A percentile compares a stretch with the other conserved stretches of the same genome.
Evolutionary conservation across 2,888 invertebrate genomes (phyloP).

Genomic region (Acanthococcus lagerstroemiae): DNA sequence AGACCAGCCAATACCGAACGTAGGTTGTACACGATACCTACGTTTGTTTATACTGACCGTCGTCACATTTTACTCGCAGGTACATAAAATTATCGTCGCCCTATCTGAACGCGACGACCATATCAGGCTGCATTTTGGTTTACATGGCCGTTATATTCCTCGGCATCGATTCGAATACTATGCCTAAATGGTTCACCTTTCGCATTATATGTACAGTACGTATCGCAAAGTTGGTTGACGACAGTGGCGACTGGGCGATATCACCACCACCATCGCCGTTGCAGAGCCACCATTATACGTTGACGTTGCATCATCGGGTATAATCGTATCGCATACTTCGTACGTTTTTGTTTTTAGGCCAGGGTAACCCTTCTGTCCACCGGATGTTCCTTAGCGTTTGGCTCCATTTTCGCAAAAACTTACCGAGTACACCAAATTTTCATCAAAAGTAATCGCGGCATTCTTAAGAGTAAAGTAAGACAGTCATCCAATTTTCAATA

Average conservation of each 20-base stretch:
- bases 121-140: constrained; percentile 68
- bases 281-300: too few species aligned
- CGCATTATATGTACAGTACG: constrained; percentile 79
- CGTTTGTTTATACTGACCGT: not conserved
- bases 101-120: constrained; percentile 81
- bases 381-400: constrained; percentile 83
- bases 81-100: constrained; percentile 88
- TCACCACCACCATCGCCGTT: too few species aligned
- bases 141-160: constrained; percentile 63
- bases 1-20: too few species aligned
- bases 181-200: constrained; percentile 60
- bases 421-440: constrained; percentile 87
- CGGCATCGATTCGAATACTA: constrained; percentile 71
- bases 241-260: too few species aligned
- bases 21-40: not conserved
- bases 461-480: constrained; percentile 70
- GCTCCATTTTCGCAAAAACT: constrained; percentile 91
- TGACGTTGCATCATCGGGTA: too few species aligned
- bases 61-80: constrained; percentile 49
- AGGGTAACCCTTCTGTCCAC: constrained; percentile 79
- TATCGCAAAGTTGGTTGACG: constrained; percentile 34
- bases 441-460: constrained; percentile 66
- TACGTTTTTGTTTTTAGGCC: constrained; percentile 53
- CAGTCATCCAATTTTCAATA: not conserved
- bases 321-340: too few species aligned